phyloP scores from a whole-genome alignment of 1,140 invertebrate species.

The Zaprionus gabonicus region DNA sequence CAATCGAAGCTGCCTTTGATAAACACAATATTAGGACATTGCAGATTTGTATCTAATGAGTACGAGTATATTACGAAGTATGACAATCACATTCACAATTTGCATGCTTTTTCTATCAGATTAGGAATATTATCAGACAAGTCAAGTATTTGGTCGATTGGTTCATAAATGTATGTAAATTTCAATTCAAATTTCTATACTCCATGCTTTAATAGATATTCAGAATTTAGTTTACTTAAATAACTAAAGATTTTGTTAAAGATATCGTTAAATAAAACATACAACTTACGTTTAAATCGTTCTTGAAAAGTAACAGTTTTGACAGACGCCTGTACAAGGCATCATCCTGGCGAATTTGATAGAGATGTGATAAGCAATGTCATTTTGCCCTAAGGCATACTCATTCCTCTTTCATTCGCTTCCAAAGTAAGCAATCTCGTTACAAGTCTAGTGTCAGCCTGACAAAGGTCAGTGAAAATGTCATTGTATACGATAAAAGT shows the following conservation, averaged over 20 bases:
- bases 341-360: neutral
- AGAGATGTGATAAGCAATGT: neutral
- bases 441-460: neutral
- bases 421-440: neutral
- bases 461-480: conserved; percentile 4
- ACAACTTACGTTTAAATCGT: neutral
- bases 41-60: neutral
- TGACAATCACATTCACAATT: neutral
- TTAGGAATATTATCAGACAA: neutral
- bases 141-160: no score
- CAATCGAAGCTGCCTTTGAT: neutral
- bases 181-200: neutral
- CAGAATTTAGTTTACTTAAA: neutral
- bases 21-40: neutral
- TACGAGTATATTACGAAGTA: neutral
- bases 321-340: neutral
- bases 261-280: neutral
- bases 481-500: neutral
- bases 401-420: neutral
- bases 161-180: no score
- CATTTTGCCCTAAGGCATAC: neutral
- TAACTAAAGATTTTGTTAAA: neutral
- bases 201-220: neutral
- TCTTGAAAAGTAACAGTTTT: neutral
- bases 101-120: neutral